A percentile compares a stretch with the other conserved stretches of the same genome.
These are phyloP conservation scores for Columba janthina DNA, from an alignment of 2,113 vertebrate species.

Conservation along the genomic window DNA sequence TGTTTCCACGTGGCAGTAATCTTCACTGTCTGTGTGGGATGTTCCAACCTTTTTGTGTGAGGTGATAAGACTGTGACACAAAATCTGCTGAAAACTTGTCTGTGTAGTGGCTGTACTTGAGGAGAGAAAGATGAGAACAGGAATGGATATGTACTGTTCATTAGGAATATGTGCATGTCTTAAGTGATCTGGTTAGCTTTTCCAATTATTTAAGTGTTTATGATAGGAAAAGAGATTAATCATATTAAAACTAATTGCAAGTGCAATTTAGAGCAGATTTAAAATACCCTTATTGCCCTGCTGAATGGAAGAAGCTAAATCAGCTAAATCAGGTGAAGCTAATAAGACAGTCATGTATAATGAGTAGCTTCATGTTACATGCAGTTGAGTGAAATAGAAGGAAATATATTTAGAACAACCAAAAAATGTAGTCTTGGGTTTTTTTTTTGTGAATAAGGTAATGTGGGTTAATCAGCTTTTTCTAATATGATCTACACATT, in stretches of 20 bases:
- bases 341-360: not conserved
- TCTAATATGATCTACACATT: not conserved
- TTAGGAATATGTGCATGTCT: not conserved
- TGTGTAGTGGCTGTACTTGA: not conserved
- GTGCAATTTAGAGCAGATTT: not conserved
- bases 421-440: not conserved
- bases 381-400: not conserved
- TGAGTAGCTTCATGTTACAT: not conserved
- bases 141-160: not conserved
- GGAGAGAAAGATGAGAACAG: not conserved
- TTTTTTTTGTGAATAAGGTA: not conserved
- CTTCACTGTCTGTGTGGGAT: not conserved
- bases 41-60: conserved; percentile 42
- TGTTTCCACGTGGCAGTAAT: not conserved
- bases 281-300: not conserved
- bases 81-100: conserved; percentile 68
- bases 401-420: not conserved
- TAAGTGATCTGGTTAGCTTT: not conserved
- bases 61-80: conserved; percentile 36
- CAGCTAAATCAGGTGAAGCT: not conserved
- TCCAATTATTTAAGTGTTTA: not conserved
- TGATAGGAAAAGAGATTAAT: not conserved
- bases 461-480: not conserved
- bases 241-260: not conserved
- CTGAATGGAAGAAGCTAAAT: not conserved